Conservation (phyloP, 2,888 invertebrate species). For the Mythimna lalbum region DNA sequence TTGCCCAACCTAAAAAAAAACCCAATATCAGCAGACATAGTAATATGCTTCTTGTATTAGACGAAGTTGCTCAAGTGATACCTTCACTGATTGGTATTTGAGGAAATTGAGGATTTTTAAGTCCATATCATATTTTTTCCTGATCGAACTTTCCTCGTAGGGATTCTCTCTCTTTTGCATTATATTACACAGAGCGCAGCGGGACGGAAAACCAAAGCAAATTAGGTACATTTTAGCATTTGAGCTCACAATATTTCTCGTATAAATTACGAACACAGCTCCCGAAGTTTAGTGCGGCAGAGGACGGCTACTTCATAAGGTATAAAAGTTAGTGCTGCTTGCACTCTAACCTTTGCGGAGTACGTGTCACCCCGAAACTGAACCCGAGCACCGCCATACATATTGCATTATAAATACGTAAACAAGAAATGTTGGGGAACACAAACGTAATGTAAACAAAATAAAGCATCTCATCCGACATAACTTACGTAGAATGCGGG, state of each 20-base stretch:
- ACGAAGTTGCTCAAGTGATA: too few relatives aligned
- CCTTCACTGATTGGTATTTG: too few relatives aligned
- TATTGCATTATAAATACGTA: constrained; percentile 58
- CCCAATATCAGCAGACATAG: too few relatives aligned
- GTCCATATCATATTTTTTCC: too few relatives aligned
- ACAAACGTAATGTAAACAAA: constrained; percentile 37
- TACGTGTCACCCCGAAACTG: constrained; percentile 45
- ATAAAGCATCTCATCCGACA: constrained; percentile 39
- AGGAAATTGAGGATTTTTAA: too few relatives aligned
- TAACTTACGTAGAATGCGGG: constrained; percentile 47
- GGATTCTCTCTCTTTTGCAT: neutral
- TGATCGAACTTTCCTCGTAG: too few relatives aligned
- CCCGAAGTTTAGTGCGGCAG: constrained; percentile 51
- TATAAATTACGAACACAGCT: constrained; percentile 57
- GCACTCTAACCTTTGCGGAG: constrained; percentile 58
- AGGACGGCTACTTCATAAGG: constrained; percentile 59
- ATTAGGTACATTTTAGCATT: constrained; percentile 55
- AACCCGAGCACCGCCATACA: constrained; percentile 44
- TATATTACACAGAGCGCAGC: constrained; percentile 20
- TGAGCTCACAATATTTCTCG: constrained; percentile 47
- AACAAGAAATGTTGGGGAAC: constrained; percentile 38
- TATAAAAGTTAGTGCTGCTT: constrained; percentile 60
- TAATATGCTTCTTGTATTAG: too few relatives aligned
- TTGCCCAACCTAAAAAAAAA: too few relatives aligned
- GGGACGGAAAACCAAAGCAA: constrained; percentile 39